Evolutionary conservation across 2,113 vertebrate species (phyloP).

Genomic region (Ciconia stormi): DNA sequence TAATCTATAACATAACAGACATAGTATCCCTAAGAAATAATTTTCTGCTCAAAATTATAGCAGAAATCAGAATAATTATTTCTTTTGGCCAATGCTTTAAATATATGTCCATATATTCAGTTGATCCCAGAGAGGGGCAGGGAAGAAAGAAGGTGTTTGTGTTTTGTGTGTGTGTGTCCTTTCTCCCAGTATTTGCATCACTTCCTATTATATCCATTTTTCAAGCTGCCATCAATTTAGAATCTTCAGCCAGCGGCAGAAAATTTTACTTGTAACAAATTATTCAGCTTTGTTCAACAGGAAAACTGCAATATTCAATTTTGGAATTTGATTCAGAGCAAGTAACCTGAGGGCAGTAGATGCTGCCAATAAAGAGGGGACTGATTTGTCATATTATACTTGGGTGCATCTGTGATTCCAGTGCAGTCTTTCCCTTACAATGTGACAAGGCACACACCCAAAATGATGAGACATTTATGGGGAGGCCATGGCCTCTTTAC

Average conservation of each 20-base stretch:
- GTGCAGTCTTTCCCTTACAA: background rate
- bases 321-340: conserved; percentile 4
- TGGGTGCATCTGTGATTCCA: background rate
- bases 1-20: background rate
- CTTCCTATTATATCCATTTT: background rate
- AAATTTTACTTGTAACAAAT: conserved; percentile 19
- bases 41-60: background rate
- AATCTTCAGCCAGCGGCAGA: background rate
- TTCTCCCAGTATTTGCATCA: background rate
- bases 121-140: background rate
- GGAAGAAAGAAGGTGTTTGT: background rate
- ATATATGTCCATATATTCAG: background rate
- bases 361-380: background rate
- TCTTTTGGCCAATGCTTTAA: background rate
- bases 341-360: background rate
- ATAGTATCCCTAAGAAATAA: background rate
- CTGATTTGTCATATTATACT: background rate
- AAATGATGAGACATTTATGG: background rate
- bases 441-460: background rate
- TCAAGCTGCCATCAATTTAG: background rate
- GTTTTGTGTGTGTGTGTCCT: background rate
- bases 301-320: background rate
- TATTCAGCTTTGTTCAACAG: background rate
- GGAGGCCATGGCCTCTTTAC: background rate
- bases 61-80: background rate